Conservation (phyloP, 2,888 invertebrate genomes). For the Ophraella communa region DNA sequence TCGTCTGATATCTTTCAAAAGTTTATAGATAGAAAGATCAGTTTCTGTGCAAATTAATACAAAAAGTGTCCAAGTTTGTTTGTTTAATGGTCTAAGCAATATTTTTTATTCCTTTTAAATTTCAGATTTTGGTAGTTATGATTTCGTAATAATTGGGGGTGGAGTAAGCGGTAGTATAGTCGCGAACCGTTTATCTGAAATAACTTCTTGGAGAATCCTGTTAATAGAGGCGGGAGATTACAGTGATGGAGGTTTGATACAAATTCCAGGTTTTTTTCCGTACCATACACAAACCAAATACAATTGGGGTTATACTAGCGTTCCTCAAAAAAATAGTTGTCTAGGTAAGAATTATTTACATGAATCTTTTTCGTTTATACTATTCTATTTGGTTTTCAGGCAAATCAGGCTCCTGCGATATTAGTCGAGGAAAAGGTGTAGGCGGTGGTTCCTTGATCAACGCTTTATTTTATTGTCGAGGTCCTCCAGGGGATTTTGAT, state of each 20-base stretch:
- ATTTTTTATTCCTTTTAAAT: no score
- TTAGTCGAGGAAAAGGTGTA: slow-evolving; percentile 61
- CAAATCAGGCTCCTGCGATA: no score
- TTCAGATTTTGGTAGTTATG: slow-evolving; percentile 25
- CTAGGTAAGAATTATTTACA: slow-evolving; percentile 28
- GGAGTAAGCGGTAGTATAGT: slow-evolving; percentile 31
- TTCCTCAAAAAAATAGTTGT: slow-evolving; percentile 30
- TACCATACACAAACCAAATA: neutral
- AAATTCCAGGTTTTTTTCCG: slow-evolving; percentile 23
- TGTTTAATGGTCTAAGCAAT: no score
- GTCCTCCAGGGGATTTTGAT: slow-evolving; percentile 59
- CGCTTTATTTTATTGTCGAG: slow-evolving; percentile 62
- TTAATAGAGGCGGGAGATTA: slow-evolving; percentile 32
- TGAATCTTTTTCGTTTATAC: no score
- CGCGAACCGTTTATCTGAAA: slow-evolving; percentile 33
- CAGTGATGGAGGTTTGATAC: slow-evolving; percentile 19
- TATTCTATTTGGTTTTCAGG: no score
- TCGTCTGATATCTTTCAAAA: no score
- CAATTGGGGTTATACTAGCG: slow-evolving; percentile 32
- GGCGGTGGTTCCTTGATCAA: slow-evolving; percentile 63
- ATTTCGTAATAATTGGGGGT: slow-evolving; percentile 29
- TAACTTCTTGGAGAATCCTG: slow-evolving; percentile 26
- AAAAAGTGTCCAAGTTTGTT: no score
- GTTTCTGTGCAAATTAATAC: no score
- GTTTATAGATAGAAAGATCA: no score